Conservation (phyloP, 2,113 vertebrate species). For the Sus scrofa region T2T-Sscrofa CM000819.6:103898501-103899000, state of each 20-base stretch:
- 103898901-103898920: not conserved
- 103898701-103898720: constrained; percentile 17
- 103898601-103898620: constrained; percentile 59
- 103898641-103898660: not conserved
- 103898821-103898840: not conserved
- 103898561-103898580: not conserved
- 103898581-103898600: not conserved
- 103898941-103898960: not conserved
- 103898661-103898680: not conserved
- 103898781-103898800: not conserved
- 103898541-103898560: not conserved
- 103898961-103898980: not conserved
- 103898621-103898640: not conserved
- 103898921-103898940: not conserved
- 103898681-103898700: constrained; percentile 7
- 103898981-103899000: not conserved
- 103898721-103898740: constrained; percentile 44
- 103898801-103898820: constrained; percentile 39
- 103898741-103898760: not conserved
- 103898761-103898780: not conserved
- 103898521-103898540: not conserved
- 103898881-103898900: not conserved
- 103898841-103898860: constrained; percentile 36
- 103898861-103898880: constrained; percentile 44
- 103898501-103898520: not conserved